Evolutionary conservation across 1,140 invertebrate genomes (phyloP).

Genomic region (Dendrolimus punctatus): DNA sequence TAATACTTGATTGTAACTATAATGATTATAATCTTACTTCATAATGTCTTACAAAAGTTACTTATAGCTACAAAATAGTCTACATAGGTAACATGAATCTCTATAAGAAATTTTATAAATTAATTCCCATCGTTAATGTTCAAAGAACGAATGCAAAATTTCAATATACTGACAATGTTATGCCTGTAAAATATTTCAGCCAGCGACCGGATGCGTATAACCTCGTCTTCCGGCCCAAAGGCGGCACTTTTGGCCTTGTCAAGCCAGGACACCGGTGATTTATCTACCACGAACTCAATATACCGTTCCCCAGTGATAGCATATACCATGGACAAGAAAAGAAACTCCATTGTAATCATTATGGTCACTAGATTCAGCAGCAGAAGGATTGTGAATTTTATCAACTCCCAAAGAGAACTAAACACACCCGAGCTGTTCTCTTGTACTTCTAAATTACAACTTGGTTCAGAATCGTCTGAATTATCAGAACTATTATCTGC

Average conservation of each 20-base stretch:
- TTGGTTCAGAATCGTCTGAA: constrained; percentile 3
- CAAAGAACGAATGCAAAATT: constrained; percentile 20
- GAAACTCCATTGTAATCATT: constrained; percentile 24
- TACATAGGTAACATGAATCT: too few relatives aligned
- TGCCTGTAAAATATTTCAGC: constrained; percentile 30
- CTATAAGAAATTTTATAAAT: too few relatives aligned
- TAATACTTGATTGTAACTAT: too few relatives aligned
- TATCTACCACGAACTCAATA: constrained; percentile 36
- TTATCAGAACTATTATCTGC: constrained; percentile 7
- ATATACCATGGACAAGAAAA: constrained; percentile 36
- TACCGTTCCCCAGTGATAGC: constrained; percentile 33
- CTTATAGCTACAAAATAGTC: too few relatives aligned
- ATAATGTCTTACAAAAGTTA: too few relatives aligned
- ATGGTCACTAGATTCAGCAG: constrained; percentile 33
- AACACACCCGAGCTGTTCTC: too few relatives aligned
- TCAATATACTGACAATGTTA: constrained; percentile 38
- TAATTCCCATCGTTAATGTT: neutral
- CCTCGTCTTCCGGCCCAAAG: constrained; percentile 37
- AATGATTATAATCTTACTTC: too few relatives aligned
- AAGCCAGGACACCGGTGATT: constrained; percentile 24
- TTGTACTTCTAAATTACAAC: too few relatives aligned
- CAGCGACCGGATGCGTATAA: constrained; percentile 33
- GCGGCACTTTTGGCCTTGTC: constrained; percentile 28
- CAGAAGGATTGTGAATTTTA: constrained; percentile 14
- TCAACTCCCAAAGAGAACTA: neutral